Evolutionary conservation across 2,113 vertebrate genomes (phyloP), one percentile per base, ranked within the genome.

Genomic region (Saguinus imperator): DNA sequence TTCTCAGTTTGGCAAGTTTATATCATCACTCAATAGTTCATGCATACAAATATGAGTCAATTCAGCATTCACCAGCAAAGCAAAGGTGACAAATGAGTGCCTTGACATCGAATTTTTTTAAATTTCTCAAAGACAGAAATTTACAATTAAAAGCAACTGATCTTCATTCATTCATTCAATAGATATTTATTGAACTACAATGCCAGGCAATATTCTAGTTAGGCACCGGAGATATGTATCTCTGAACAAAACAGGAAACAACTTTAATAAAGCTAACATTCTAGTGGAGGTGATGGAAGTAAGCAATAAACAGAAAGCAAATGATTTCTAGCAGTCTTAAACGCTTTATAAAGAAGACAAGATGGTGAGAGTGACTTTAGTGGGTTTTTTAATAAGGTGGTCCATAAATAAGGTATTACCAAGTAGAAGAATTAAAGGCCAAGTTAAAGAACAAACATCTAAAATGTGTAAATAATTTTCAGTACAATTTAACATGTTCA

Each of bases 31-130:
- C 21, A 94, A 61, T 68, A 94, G 45, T 95, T 57, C 68, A 97
- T 82, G 77, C 20, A 4, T 13, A 75, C 17, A 3, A 76, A 83
- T 64, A 85, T 93, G 37, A 83, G 57, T 80, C 85, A 96, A 68
- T 35, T 35, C 81, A 95, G 87, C 20, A 72, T 14, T 68, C 84
- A 52, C 43, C 81, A 97, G 84, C 58, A 85, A 91, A 70, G 66
- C 83, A 72, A 95, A 90, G 90, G 90, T 94, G 83, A 55, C 25
- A 92, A 96, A 95, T 40, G 25, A 94, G 20, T 48, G 2, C 43
- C 45, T 45, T 85, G 1, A 52, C 0, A 64, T 5, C 1, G 48
- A 52, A 23, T 13, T n/a, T 13, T 37, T 40, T 13, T 3, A 45
- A 73, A 32, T 25, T 55, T 81, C 61, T n/a, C 68, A n/a, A 48